Conservation (phyloP, 2,797 vertebrate species). For the Momotus momota region DNA sequence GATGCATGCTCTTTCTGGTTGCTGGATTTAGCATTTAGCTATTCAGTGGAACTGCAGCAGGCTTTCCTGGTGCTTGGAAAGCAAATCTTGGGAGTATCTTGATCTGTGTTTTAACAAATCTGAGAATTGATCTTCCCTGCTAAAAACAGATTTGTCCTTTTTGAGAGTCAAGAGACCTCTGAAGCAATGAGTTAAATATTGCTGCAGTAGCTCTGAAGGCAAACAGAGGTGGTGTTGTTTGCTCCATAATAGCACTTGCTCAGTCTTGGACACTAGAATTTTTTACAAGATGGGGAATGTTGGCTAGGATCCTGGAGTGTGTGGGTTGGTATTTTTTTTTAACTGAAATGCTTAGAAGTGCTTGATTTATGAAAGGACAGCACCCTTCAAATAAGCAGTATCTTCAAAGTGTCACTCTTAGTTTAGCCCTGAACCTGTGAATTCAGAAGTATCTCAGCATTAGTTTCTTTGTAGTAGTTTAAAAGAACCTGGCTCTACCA, state of each 20-base stretch:
- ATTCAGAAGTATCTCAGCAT: neutral
- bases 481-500: neutral
- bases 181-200: constrained; percentile 69
- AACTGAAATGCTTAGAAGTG: neutral
- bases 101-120: constrained; percentile 13
- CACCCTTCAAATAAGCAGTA: neutral
- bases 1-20: neutral
- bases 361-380: neutral
- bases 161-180: neutral
- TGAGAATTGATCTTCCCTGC: neutral
- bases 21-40: neutral
- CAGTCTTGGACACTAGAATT: constrained; percentile 60
- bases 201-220: constrained; percentile 49
- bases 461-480: neutral
- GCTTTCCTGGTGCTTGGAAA: neutral
- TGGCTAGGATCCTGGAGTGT: constrained; percentile 61
- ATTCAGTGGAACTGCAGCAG: neutral
- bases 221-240: constrained; percentile 78
- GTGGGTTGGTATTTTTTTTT: neutral
- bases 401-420: accelerated
- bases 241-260: constrained; percentile 71
- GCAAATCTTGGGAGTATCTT: constrained; percentile 1
- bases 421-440: neutral
- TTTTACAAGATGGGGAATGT: constrained; percentile 72
- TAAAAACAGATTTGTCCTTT: constrained; percentile 12